Base-by-base conservation (phyloP, 2,888 invertebrate genomes). In the Esperia sulphurella region DNA sequence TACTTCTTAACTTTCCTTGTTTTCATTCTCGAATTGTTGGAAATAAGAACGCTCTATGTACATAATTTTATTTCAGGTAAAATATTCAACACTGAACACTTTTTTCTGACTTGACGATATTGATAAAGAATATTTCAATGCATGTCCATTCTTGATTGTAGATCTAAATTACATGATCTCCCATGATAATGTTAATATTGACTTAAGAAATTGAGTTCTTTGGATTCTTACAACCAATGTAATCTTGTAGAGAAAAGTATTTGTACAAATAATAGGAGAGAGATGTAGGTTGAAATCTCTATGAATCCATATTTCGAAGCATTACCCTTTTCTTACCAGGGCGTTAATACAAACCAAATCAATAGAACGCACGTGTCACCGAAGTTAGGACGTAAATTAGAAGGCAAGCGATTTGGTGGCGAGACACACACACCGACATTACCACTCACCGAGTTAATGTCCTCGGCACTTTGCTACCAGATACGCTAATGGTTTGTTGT, bases 301-400 rank as follows among this genome's bases (percentile, higher is more conserved):
- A 21, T 3, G 21, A 21, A 21, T 5, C 21, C 5, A 21, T 5
- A 21, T 21, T 5, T 21, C 21, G 5, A 21, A 5, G 21, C 3
- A 2, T 21, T 21, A 21, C 21, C 21, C 5, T 21, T 21, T 21
- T 21, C 21, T 21, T 21, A 21, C 21, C 21, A 21, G 21, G 21
- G 21, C 43, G 43, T 5, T 43, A 51, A 57, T 52, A 58, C 58
- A 62, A 55, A 63, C 59, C 58, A 55, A 74, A 75, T 76, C 74
- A 75, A 76, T 78, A 70, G 61, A 72, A 65, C 63, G 70, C 75
- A 79, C 74, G 73, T 72, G 74, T 60, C 65, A 59, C 65, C 53
- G 42, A 72, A 76, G 65, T 73, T 69, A 51, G 55, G 42, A 65
- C 65, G 64, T 74, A 76, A 73, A 74, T 76, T 71, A 68, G 59